phyloP scores from a whole-genome alignment of 2,797 vertebrate genomes.

The Paramormyrops hopkinsi region DNA sequence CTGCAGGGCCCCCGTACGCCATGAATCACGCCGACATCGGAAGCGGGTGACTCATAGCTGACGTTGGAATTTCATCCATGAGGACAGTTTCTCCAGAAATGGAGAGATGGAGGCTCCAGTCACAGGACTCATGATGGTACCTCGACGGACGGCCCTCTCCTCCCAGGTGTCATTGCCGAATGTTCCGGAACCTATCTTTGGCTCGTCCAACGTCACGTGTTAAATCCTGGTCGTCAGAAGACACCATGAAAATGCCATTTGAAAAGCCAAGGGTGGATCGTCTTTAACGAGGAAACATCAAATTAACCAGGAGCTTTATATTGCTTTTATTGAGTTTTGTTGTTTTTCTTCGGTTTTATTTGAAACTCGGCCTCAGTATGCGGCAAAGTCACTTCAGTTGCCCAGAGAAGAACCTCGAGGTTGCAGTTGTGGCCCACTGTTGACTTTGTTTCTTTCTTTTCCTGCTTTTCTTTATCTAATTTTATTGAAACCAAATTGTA shows the following conservation, averaged over 20 bases:
- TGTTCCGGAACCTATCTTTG: conserved; percentile 11
- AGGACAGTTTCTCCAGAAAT: not conserved
- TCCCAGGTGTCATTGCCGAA: conserved; percentile 25
- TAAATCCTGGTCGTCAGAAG: conserved; percentile 42
- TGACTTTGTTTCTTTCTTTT: conserved; percentile 32
- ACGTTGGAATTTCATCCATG: not conserved
- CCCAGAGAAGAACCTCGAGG: conserved; percentile 33
- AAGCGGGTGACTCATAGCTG: conserved; percentile 7
- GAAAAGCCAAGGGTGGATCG: conserved; percentile 33
- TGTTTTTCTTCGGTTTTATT: conserved; percentile 34
- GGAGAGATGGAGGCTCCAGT: not conserved
- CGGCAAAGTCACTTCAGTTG: conserved; percentile 44
- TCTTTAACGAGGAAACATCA: conserved; percentile 47
- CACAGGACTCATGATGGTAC: not conserved
- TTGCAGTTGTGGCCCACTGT: conserved; percentile 43
- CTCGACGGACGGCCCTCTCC: not conserved
- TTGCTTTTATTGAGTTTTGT: conserved; percentile 27
- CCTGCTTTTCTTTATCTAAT: conserved; percentile 41
- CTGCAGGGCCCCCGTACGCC: not conserved
- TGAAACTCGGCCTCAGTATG: conserved; percentile 46
- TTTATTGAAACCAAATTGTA: conserved; percentile 57
- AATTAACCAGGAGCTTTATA: conserved; percentile 39
- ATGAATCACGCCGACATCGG: not conserved
- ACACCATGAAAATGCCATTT: not conserved
- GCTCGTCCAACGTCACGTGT: conserved; percentile 29